phyloP scores from a whole-genome alignment of 2,113 vertebrate species.

The Xenopus tropicalis region DNA sequence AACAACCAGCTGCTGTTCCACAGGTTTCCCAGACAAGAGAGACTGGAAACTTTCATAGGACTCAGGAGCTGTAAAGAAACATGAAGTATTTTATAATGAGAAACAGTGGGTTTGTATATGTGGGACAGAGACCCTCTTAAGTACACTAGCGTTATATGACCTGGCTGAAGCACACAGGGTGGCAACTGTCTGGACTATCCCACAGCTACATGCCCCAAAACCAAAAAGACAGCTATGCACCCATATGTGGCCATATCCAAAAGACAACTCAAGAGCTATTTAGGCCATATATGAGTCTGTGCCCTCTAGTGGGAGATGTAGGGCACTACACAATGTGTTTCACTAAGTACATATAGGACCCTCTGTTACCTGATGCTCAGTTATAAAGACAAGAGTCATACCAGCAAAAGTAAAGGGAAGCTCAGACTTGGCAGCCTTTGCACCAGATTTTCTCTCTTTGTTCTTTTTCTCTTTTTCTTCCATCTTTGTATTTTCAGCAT shows the following conservation, averaged over 20 bases:
- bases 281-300: too few species aligned
- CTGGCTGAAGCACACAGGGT: not conserved
- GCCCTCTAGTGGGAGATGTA: too few species aligned
- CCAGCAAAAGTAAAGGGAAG: slow-evolving; percentile 86
- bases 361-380: too few species aligned
- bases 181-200: too few species aligned
- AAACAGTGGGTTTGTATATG: slow-evolving; percentile 1
- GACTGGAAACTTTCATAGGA: slow-evolving; percentile 67
- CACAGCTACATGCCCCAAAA: too few species aligned
- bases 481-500: slow-evolving; percentile 25
- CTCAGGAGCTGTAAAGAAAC: slow-evolving; percentile 71
- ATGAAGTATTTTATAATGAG: not conserved
- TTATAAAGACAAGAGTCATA: slow-evolving; percentile 47
- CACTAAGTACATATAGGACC: too few species aligned
- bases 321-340: too few species aligned
- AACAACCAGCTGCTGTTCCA: slow-evolving; percentile 77
- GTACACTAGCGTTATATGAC: not conserved
- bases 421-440: slow-evolving; percentile 66
- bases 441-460: slow-evolving; percentile 52
- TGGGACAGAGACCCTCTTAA: not conserved
- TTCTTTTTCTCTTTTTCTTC: slow-evolving; percentile 13
- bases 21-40: slow-evolving; percentile 67
- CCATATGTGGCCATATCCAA: too few species aligned
- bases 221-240: too few species aligned
- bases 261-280: too few species aligned